Evolutionary conservation across 2,797 vertebrate species (phyloP).

Genomic region (Glyptemys insculpta): DNA sequence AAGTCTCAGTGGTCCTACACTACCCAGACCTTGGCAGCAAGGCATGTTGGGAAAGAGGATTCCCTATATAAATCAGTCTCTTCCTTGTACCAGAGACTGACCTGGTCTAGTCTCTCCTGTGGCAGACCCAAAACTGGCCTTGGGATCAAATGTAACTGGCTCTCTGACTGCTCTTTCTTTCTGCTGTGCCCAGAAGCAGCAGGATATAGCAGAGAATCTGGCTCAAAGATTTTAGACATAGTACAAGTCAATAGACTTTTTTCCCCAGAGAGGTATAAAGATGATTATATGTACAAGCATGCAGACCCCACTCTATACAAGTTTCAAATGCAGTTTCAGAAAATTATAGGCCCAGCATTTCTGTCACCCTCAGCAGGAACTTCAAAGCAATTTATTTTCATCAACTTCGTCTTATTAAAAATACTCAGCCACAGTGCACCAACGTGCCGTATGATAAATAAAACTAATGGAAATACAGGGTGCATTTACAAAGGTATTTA

Average conservation of each 20-base stretch:
- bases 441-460: constrained; percentile 59
- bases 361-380: constrained; percentile 73
- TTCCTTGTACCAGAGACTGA: not conserved
- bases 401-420: constrained; percentile 74
- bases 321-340: constrained; percentile 53
- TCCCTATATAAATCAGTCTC: constrained; percentile 11
- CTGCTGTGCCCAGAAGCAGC: constrained; percentile 19
- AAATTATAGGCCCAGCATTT: constrained; percentile 70
- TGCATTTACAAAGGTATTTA: constrained; percentile 67
- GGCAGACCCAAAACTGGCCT: constrained; percentile 17
- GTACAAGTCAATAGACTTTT: not conserved
- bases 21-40: constrained; percentile 2
- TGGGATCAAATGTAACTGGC: constrained; percentile 20
- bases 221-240: not conserved
- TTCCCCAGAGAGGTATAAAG: not conserved
- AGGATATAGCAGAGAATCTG: constrained; percentile 11
- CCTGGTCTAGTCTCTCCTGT: not conserved
- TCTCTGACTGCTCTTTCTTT: not conserved
- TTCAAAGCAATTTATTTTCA: constrained; percentile 73
- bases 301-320: constrained; percentile 1
- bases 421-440: constrained; percentile 64
- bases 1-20: not conserved
- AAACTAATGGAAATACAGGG: constrained; percentile 71
- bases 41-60: not conserved
- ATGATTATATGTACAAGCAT: constrained; percentile 12